Conservation (phyloP, 2,888 invertebrate species). For the Campoletis raptor region DNA sequence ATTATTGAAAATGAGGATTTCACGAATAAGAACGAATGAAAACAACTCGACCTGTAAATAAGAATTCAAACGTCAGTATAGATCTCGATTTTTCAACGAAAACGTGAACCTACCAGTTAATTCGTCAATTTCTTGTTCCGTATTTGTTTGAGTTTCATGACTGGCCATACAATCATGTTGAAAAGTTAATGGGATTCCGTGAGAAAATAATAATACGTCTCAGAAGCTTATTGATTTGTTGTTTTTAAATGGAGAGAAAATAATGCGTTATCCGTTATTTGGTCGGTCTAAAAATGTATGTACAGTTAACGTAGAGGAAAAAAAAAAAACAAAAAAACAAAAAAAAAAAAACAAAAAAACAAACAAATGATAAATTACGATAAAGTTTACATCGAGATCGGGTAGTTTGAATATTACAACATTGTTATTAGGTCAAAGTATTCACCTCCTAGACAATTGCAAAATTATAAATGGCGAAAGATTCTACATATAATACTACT, state of each 20-base stretch:
- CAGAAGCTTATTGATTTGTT: too few relatives aligned
- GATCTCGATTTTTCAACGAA: conserved; percentile 55
- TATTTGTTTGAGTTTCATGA: not conserved
- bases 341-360: too few relatives aligned
- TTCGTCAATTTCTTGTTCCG: not conserved
- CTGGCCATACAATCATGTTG: conserved; percentile 24
- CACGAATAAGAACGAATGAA: conserved; percentile 11
- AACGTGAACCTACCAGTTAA: conserved; percentile 4
- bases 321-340: too few relatives aligned
- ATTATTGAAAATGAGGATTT: conserved; percentile 16
- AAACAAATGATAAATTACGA: conserved; percentile 29
- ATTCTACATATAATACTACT: not conserved
- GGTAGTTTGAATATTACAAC: conserved; percentile 36
- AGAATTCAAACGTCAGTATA: conserved; percentile 38
- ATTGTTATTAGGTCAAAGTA: conserved; percentile 44
- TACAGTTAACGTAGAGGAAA: conserved; percentile 34
- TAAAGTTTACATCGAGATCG: conserved; percentile 48
- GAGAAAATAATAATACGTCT: not conserved
- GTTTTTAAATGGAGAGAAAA: not conserved
- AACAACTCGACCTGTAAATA: conserved; percentile 59
- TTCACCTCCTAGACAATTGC: conserved; percentile 37
- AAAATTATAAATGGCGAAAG: not conserved
- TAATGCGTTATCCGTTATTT: conserved; percentile 24
- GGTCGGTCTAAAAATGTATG: conserved; percentile 42
- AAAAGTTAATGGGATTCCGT: not conserved